Percentiles rank a stretch among this genome's conserved stretches.
phyloP scores from a whole-genome alignment of 1,140 invertebrate genomes.

The Oreohelix idahoensis region DNA sequence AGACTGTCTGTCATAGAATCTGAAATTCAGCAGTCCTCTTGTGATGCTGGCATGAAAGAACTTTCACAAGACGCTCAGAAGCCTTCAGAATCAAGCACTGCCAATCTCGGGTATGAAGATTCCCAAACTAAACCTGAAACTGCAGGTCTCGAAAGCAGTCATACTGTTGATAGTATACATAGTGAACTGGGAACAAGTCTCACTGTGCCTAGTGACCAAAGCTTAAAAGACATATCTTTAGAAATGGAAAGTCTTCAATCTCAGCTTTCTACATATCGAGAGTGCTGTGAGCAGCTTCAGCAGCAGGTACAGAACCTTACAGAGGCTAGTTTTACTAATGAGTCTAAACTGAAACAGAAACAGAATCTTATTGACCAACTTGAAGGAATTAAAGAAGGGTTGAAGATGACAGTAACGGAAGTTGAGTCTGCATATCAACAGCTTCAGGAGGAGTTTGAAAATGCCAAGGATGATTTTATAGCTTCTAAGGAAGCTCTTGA shows the following conservation, averaged over 20 bases:
- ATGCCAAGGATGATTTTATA: neutral
- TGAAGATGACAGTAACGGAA: slow-evolving; percentile 40
- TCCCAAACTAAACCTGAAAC: neutral
- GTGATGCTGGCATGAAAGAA: neutral
- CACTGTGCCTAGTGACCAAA: neutral
- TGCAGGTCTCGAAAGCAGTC: neutral
- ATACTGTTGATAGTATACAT: slow-evolving; percentile 16
- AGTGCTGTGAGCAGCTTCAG: slow-evolving; percentile 57
- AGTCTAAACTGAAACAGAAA: slow-evolving; percentile 43
- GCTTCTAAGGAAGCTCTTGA: slow-evolving; percentile 7
- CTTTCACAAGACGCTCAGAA: neutral
- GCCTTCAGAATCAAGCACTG: neutral
- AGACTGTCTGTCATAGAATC: slow-evolving; percentile 23
- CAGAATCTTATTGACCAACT: slow-evolving; percentile 34
- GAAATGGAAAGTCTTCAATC: slow-evolving; percentile 40
- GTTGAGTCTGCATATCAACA: slow-evolving; percentile 28
- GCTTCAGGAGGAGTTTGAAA: slow-evolving; percentile 29
- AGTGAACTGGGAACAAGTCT: neutral
- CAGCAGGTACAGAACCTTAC: slow-evolving; percentile 54
- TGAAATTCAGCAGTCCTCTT: neutral
- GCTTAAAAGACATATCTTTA: slow-evolving; percentile 1
- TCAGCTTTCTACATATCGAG: slow-evolving; percentile 50
- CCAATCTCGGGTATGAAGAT: neutral
- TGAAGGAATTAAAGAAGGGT: slow-evolving; percentile 36
- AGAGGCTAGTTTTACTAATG: slow-evolving; percentile 41